These are phyloP conservation scores for Sardinella longiceps DNA, from an alignment of 2,797 vertebrate genomes.

Conservation along the genomic window DNA sequence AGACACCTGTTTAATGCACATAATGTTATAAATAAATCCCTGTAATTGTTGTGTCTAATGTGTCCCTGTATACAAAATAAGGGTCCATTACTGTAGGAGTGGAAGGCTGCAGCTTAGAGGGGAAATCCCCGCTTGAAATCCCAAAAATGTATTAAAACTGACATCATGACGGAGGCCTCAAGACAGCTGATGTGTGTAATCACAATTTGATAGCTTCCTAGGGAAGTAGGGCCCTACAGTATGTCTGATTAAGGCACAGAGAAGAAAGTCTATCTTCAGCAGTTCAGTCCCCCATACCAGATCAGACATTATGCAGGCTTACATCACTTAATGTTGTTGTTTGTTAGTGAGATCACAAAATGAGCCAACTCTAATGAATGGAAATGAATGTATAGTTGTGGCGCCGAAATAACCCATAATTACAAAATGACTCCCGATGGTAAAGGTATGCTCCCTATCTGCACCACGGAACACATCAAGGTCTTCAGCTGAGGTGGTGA, in stretches of 20 bases:
- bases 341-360: conserved; percentile 67
- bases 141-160: conserved; percentile 42
- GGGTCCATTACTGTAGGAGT: not conserved
- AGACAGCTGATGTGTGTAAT: conserved; percentile 51
- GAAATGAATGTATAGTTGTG: conserved; percentile 77
- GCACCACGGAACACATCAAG: conserved; percentile 66
- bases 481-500: conserved; percentile 68
- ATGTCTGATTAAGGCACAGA: conserved; percentile 36
- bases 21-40: not conserved
- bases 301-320: conserved; percentile 72
- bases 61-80: conserved; percentile 18
- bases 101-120: not conserved
- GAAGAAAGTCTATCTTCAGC: conserved; percentile 30
- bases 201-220: conserved; percentile 43
- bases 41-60: conserved; percentile 10
- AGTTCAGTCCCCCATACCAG: conserved; percentile 51
- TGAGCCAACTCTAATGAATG: conserved; percentile 74
- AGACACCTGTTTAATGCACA: not conserved
- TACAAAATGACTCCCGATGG: conserved; percentile 75
- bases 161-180: conserved; percentile 40
- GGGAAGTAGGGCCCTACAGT: conserved; percentile 41
- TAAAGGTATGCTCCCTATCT: conserved; percentile 69
- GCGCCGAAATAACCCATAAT: conserved; percentile 80
- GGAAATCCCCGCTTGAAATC: conserved; percentile 50
- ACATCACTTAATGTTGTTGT: conserved; percentile 71